Evolutionary conservation across 2,888 invertebrate species (phyloP), one percentile per base, ranked within the genome.

Genomic region (Drosophila gaucha): DNA sequence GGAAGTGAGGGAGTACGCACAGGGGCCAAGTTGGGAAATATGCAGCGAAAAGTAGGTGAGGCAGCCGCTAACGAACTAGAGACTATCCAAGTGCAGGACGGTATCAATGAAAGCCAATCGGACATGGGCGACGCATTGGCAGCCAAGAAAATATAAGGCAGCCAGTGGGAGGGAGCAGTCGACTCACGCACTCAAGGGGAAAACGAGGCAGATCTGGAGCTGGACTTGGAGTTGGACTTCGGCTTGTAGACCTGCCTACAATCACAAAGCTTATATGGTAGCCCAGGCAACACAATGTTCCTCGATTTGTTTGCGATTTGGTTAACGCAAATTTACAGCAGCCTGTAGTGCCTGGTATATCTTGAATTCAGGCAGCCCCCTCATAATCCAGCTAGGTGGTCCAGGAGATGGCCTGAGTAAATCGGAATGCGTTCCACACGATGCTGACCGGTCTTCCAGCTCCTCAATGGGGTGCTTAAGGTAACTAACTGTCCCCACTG

Each of bases 121-220:
- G 86, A 84, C 83, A 84, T 82, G 83, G 50, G 86, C 87, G 65
- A 85, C 78, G 74, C 85, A 85, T 80, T 87, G 87, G 85, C 82
- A 83, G 74, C 69, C 71, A 67, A 67, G 39, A 54, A 36, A 51
- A 33, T n/a, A 39, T 31, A 39, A 55, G 58, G 51, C 46, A 52
- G 60, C 55, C 70, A 68, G 69, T 74, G 78, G 75, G 75, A 80
- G 69, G n/a, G n/a, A n/a, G 60, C 56, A 64, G 43, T 56, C 64
- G 41, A 59, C 65, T 80, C 60, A 80, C 80, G 80, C 80, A 83
- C 79, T 63, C 24, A 26, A 39, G 35, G 44, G 24, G 41, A 14
- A 24, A 12, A 31, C 30, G 14, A 30, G 20, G 38, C 14, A 38
- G 67, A 62, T 56, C 41, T 50, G 28, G 49, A 51, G 16, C 38